A percentile compares a stretch with the other conserved stretches of the same genome.
phyloP scores from a whole-genome alignment of 1,140 invertebrate species.

The Cepaea nemoralis region DNA sequence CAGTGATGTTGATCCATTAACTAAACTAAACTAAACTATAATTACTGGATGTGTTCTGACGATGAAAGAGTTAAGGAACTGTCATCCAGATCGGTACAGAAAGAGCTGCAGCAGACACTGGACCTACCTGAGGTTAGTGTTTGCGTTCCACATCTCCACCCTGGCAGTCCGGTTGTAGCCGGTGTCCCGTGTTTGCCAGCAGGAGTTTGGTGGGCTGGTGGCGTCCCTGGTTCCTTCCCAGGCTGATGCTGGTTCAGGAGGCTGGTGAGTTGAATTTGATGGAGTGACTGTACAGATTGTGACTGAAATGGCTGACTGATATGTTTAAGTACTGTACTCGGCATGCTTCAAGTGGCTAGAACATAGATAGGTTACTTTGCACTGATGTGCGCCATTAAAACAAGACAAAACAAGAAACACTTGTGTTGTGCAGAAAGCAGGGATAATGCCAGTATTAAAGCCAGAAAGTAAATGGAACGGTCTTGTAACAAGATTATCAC shows the following conservation, averaged over 20 bases:
- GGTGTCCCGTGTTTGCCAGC: slow-evolving; percentile 43
- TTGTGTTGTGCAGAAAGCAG: too few species aligned
- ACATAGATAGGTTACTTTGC: neutral
- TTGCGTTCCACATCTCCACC: slow-evolving; percentile 61
- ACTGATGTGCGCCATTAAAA: neutral
- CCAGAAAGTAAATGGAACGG: too few species aligned
- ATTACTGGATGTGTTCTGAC: too few species aligned
- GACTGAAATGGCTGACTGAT: neutral
- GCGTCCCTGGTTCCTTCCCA: slow-evolving; percentile 50
- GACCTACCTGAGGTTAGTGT: slow-evolving; percentile 75
- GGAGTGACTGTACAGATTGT: neutral
- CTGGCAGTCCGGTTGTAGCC: slow-evolving; percentile 36
- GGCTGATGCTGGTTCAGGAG: slow-evolving; percentile 78
- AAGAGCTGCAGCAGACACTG: too few species aligned
- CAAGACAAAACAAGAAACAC: neutral
- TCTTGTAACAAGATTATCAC: too few species aligned
- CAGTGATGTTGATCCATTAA: too few species aligned
- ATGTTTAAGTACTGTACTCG: neutral
- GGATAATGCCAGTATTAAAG: too few species aligned
- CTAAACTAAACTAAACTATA: too few species aligned
- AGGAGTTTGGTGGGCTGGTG: slow-evolving; percentile 76
- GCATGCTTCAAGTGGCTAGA: neutral
- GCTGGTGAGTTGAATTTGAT: slow-evolving; percentile 77
- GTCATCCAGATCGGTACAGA: too few species aligned
- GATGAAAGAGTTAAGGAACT: too few species aligned